Conservation (phyloP, 2,797 vertebrate species). For the Paedocypris micromegethes region DNA sequence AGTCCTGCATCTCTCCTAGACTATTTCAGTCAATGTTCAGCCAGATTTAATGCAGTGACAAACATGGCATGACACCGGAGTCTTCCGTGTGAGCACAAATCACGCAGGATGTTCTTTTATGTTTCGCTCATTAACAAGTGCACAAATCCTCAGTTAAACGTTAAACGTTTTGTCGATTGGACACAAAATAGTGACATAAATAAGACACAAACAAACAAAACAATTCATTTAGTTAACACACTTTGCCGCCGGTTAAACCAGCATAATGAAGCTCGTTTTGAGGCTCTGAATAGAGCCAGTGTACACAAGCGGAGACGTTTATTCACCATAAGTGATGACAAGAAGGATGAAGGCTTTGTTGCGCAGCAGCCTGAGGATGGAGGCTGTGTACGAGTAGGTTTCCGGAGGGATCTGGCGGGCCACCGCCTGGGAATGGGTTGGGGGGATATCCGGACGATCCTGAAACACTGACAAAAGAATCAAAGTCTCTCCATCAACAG, state of each 20-base stretch:
- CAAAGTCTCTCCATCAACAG: not conserved
- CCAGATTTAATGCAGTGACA: conserved; percentile 9
- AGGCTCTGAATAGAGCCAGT: conserved; percentile 5
- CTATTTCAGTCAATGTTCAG: conserved; percentile 24
- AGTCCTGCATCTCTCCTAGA: not conserved
- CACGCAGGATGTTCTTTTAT: not conserved
- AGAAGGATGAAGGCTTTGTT: conserved; percentile 87
- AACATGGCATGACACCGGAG: not conserved
- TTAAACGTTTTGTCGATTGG: no score
- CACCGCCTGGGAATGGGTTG: conserved; percentile 80
- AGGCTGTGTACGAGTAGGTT: conserved; percentile 78
- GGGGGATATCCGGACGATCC: conserved; percentile 81
- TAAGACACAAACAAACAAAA: no score
- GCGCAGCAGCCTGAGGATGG: conserved; percentile 74
- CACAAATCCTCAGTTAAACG: no score
- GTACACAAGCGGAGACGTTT: not conserved
- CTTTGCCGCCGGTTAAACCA: not conserved
- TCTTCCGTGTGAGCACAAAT: not conserved
- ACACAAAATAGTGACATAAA: no score
- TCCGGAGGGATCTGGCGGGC: conserved; percentile 60
- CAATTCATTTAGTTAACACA: no score
- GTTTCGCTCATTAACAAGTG: no score
- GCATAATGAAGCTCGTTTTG: conserved; percentile 14
- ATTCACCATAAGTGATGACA: conserved; percentile 82
- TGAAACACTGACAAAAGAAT: conserved; percentile 76